Evolutionary conservation across 2,888 invertebrate species (phyloP).

Genomic region (Pachliopta kotzebuea): DNA sequence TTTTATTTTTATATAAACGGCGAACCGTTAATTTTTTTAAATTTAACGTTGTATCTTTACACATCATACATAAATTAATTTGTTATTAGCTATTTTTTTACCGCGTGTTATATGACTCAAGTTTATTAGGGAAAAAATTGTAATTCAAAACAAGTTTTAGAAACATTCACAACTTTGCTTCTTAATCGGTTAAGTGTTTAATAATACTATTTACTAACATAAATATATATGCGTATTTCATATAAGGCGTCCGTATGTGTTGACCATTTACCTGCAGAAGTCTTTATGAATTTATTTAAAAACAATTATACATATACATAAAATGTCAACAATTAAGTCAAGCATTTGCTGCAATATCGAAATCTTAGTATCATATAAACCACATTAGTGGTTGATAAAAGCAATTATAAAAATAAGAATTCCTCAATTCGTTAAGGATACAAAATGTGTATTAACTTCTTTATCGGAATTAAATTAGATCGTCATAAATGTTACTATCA

Average conservation of each 20-base stretch:
- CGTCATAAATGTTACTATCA: constrained; percentile 31
- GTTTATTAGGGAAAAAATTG: constrained; percentile 24
- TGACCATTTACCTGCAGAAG: not conserved
- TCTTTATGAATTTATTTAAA: not conserved
- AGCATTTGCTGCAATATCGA: no score
- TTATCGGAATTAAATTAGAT: constrained; percentile 34
- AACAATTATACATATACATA: not conserved
- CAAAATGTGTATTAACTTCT: not conserved
- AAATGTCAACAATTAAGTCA: not conserved
- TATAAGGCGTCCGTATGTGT: not conserved
- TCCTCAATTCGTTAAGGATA: no score
- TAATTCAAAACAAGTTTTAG: constrained; percentile 20
- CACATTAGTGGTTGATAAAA: no score
- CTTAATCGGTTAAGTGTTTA: constrained; percentile 7
- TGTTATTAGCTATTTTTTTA: not conserved
- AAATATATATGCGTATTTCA: constrained; percentile 6
- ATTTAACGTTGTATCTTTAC: not conserved
- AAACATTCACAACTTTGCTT: constrained; percentile 11
- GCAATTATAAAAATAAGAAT: no score
- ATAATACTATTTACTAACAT: not conserved
- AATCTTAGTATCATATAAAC: no score
- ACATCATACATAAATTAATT: not conserved
- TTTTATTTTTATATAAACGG: not conserved
- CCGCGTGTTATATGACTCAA: not conserved
- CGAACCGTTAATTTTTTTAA: no score